These are phyloP conservation scores for Vipera ursinii DNA, from an alignment of 2,797 vertebrate species.

Conservation along the genomic window DNA sequence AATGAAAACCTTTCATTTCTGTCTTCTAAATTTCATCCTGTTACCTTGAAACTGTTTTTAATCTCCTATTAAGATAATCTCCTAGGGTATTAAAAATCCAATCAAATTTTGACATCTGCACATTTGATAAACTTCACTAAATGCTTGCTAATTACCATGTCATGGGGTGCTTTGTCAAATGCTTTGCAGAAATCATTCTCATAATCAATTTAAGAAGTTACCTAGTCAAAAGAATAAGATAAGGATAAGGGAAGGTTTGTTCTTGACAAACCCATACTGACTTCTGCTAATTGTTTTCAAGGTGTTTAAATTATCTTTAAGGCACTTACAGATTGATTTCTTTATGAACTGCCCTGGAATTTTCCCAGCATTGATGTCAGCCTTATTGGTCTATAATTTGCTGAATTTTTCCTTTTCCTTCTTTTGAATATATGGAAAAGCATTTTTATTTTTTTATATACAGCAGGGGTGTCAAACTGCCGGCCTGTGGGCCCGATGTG, in stretches of 20 bases:
- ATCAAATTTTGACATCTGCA: neutral
- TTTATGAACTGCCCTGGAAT: neutral
- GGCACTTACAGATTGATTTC: neutral
- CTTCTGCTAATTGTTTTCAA: neutral
- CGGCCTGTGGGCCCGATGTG: no score
- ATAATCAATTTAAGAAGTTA: neutral
- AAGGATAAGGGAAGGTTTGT: neutral
- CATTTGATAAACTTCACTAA: neutral
- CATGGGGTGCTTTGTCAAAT: neutral
- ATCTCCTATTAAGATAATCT: neutral
- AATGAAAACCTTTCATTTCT: neutral
- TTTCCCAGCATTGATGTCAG: neutral
- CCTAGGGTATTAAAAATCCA: neutral
- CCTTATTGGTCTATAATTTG: neutral
- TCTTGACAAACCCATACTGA: neutral
- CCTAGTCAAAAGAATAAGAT: neutral
- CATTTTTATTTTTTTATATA: neutral
- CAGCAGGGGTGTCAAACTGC: no score
- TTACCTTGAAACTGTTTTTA: neutral
- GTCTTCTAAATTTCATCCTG: neutral
- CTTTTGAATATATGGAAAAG: neutral
- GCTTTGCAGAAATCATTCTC: neutral
- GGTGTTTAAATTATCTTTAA: neutral
- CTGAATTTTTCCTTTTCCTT: neutral
- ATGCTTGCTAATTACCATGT: neutral